phyloP scores from a whole-genome alignment of 2,888 invertebrate genomes.

The Mythimna lalbum region DNA sequence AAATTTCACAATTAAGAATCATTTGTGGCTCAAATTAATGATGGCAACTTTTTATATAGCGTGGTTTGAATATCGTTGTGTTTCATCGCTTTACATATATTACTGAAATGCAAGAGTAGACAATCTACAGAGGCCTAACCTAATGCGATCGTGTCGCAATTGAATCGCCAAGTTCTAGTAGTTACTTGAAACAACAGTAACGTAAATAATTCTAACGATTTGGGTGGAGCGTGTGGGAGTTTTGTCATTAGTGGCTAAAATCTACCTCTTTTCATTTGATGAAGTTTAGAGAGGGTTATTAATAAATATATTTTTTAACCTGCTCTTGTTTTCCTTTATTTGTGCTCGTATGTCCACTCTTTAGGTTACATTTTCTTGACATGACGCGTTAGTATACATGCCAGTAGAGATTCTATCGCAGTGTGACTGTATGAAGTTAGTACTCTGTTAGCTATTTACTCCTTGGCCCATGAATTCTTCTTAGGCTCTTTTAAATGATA shows the following conservation, averaged over 20 bases:
- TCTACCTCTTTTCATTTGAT: too few species aligned
- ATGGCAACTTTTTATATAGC: conserved; percentile 52
- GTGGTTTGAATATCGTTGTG: conserved; percentile 45
- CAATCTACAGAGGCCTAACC: background rate
- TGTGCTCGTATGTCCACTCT: too few species aligned
- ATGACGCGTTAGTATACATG: background rate
- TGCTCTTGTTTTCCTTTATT: too few species aligned
- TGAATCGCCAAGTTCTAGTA: too few species aligned
- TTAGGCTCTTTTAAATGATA: conserved; percentile 15
- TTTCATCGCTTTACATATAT: conserved; percentile 47
- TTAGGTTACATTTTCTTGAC: too few species aligned
- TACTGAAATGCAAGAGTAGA: conserved; percentile 14
- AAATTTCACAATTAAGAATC: conserved; percentile 58
- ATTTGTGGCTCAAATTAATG: conserved; percentile 59
- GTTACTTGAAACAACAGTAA: too few species aligned
- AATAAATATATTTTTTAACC: too few species aligned
- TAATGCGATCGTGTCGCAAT: background rate
- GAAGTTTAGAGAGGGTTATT: too few species aligned
- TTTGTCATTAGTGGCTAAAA: too few species aligned
- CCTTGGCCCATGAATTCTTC: conserved; percentile 16
- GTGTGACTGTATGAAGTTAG: background rate
- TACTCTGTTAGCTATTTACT: conserved; percentile 20
- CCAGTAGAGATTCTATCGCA: background rate
- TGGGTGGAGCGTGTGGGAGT: too few species aligned
- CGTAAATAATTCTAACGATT: too few species aligned